phyloP scores from a whole-genome alignment of 53 echinoderm and acorn worm species.

The Hippasteria phrygiana region DNA sequence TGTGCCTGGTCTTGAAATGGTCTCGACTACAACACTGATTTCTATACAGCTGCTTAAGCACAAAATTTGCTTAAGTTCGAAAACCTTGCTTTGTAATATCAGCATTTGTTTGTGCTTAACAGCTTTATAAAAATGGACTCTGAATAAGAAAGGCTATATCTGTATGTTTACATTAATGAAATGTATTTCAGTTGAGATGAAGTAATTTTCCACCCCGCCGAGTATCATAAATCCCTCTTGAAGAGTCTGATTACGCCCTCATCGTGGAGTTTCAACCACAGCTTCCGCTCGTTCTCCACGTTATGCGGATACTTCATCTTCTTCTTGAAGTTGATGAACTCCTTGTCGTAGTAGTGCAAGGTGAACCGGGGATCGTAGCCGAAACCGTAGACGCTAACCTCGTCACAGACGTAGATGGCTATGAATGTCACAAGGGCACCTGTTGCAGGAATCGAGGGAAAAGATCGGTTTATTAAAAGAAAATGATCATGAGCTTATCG shows the following conservation, averaged over 20 bases:
- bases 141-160: too few relatives aligned
- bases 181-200: too few relatives aligned
- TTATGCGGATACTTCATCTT: constrained; percentile 37
- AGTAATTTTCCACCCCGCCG: background rate
- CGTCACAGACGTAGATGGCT: constrained; percentile 67
- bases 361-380: constrained; percentile 72
- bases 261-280: constrained; percentile 64
- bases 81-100: too few relatives aligned
- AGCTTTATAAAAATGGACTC: too few relatives aligned
- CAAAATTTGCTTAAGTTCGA: too few relatives aligned
- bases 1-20: too few relatives aligned
- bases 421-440: constrained; percentile 67
- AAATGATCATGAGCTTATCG: too few relatives aligned
- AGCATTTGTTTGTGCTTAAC: too few relatives aligned
- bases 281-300: constrained; percentile 65
- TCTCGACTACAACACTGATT: too few relatives aligned
- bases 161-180: too few relatives aligned
- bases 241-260: constrained; percentile 63
- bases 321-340: background rate
- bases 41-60: too few relatives aligned
- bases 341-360: constrained; percentile 69
- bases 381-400: constrained; percentile 72
- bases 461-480: background rate
- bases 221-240: constrained; percentile 77
- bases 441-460: background rate